Base-by-base conservation (phyloP, 1,140 invertebrate species). In the Heliconius nattereri region DNA sequence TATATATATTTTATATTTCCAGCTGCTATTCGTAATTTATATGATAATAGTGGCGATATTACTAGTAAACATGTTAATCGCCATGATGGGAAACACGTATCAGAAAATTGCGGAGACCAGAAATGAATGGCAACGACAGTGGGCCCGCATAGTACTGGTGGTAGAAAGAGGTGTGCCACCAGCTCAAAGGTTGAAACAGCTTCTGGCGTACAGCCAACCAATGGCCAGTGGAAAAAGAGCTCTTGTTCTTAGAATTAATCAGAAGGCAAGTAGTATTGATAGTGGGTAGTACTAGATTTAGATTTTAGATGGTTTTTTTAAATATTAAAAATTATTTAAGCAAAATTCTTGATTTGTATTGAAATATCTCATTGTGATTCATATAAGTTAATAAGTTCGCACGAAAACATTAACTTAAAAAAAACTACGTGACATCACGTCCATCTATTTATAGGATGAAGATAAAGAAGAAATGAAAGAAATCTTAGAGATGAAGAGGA, bases 1-100 rank as follows among this genome's bases (percentile, higher is more conserved):
- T 29, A 66, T 66, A 66, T 66, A 66, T 66, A 19, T 29, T 29
- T 72, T 40, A 37, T 8, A 72, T 7, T 72, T 72, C 90, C 94
- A 98, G 98, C 95, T 98, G 37, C 94, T 99, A 29, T 99, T 99
- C 94, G 97, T 99, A 20, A 95, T 99, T 2, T 99, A 98, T 94
- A 99, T 99, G 98, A 98, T 97, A 74, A 98, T 99, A 86, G 99
- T 99, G 29, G 98, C 98, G 1, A 97, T 99, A 83, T 94, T 99
- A 13, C 95, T 99, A 77, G 98, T 99, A 20, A 99, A 99, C 95
- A 98, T 99, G 98, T 95, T 99, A 89, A 99, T 99, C 87, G 99
- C 99, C 85, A 99, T 99, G 99, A 99, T 99, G 99, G 99, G 99
- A 2, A 99, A 99, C 91, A 99, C 99, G 29, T 99, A 99, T 93